Conservation (phyloP, 2,888 invertebrate species). For the Doris montereyensis region DNA sequence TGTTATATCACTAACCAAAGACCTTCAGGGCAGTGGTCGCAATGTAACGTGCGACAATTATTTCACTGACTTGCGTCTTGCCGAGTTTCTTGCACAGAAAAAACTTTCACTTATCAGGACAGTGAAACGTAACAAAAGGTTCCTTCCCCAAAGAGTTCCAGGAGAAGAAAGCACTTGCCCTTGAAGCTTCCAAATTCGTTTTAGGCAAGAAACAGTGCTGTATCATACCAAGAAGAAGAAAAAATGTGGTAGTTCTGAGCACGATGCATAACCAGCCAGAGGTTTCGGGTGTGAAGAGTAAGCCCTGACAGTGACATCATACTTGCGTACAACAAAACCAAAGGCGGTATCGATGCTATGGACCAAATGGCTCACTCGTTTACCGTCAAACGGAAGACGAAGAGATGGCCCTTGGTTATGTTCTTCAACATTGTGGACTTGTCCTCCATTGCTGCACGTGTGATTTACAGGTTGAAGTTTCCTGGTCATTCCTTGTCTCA, state of each 20-base stretch:
- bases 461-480: conserved; percentile 39
- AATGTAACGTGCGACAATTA: background rate
- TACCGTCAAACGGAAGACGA: conserved; percentile 24
- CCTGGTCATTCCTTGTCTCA: background rate
- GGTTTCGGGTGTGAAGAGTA: background rate
- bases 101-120: background rate
- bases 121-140: background rate
- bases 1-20: background rate
- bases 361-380: conserved; percentile 24
- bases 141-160: background rate
- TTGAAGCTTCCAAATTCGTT: background rate
- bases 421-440: conserved; percentile 44
- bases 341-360: conserved; percentile 26
- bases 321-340: conserved; percentile 16
- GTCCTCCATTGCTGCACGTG: conserved; percentile 45
- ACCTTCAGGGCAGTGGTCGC: background rate
- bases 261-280: background rate
- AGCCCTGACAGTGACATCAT: conserved; percentile 16
- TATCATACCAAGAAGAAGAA: too few relatives aligned
- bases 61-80: background rate
- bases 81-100: background rate
- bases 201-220: background rate
- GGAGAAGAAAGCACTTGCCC: background rate
- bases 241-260: conserved; percentile 11
- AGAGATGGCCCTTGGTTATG: conserved; percentile 34